Evolutionary conservation across 2,113 vertebrate species (phyloP), one percentile per base, ranked within the genome.

Genomic region (Caranx ignobilis): DNA sequence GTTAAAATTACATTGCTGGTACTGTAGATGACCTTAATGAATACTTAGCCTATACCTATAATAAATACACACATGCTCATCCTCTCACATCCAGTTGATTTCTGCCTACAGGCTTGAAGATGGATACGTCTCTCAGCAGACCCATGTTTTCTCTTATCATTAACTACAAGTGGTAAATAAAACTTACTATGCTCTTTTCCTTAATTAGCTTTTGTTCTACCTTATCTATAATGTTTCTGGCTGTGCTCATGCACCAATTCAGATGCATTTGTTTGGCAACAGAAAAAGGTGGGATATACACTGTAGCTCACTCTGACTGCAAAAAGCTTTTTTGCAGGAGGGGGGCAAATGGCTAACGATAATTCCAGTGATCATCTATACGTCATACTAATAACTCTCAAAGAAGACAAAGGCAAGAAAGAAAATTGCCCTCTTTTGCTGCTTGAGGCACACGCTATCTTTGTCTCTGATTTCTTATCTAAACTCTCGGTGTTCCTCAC

Each of bases 381-480:
- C n/a, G 10, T 55, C n/a, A n/a, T 55, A n/a, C 52, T 55, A 55
- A 55, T 55, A n/a, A 55, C n/a, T 55, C 52, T 60, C 32, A 6
- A 39, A 15, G 65, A 52, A 74, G 62, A 77, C 52, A 62, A 12
- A 87, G 61, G 13, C 10, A 35, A 31, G 19, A 70, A 62, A 85
- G 16, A 34, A 65, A 84, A 75, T 26, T 45, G 9, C 31, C n/a
- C 21, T 78, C 63, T 52, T 47, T 61, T 77, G 69, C 82, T 45
- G 72, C 55, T 39, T 75, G 54, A 68, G 69, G 62, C 74, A 66
- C 35, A 65, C 65, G 77, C 52, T 55, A 3, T 55, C n/a, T 55
- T 18, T 50, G 48, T n/a, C 19, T 10, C 2, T 55, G 19, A n/a
- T 11, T 21, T 26, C 52, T 55, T 55, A 55, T 55, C 52, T 63